phyloP scores from a whole-genome alignment of 2,797 vertebrate genomes.

The Arnoldichthys spilopterus region DNA sequence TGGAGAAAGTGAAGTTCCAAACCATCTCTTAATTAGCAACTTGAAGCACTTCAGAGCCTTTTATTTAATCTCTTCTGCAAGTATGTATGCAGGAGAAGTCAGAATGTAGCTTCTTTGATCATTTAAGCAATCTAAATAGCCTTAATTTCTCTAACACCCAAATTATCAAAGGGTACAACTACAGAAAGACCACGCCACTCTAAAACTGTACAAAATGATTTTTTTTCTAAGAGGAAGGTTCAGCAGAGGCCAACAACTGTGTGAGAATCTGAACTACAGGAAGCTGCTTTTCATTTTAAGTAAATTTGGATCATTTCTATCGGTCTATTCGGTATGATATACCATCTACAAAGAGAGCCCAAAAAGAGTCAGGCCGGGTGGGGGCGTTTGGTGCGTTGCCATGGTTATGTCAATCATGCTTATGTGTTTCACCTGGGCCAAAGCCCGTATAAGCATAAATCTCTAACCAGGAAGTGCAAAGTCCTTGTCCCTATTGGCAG shows the following conservation, averaged over 20 bases:
- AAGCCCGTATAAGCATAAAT: no score
- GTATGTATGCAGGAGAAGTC: background rate
- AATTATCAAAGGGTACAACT: conserved; percentile 47
- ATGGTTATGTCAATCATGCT: no score
- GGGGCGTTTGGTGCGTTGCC: no score
- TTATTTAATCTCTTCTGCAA: conserved; percentile 35
- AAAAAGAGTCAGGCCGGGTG: no score
- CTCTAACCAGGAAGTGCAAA: no score
- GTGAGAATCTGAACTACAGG: background rate
- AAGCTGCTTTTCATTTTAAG: background rate
- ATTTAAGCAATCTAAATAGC: conserved; percentile 36
- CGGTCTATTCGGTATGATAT: no score
- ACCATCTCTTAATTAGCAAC: conserved; percentile 43
- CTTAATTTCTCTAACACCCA: conserved; percentile 31
- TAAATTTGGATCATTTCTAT: no score
- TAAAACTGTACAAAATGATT: background rate
- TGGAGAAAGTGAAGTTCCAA: conserved; percentile 31
- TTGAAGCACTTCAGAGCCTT: conserved; percentile 40
- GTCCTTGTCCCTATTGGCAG: no score
- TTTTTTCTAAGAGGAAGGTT: background rate
- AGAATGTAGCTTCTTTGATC: conserved; percentile 39
- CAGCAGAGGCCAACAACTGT: background rate
- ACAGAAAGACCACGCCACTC: background rate
- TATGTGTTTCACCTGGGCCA: no score
- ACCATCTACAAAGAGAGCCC: no score